Evolutionary conservation across 2,797 vertebrate genomes (phyloP).

Genomic region (Schizothorax lantsangensis): DNA sequence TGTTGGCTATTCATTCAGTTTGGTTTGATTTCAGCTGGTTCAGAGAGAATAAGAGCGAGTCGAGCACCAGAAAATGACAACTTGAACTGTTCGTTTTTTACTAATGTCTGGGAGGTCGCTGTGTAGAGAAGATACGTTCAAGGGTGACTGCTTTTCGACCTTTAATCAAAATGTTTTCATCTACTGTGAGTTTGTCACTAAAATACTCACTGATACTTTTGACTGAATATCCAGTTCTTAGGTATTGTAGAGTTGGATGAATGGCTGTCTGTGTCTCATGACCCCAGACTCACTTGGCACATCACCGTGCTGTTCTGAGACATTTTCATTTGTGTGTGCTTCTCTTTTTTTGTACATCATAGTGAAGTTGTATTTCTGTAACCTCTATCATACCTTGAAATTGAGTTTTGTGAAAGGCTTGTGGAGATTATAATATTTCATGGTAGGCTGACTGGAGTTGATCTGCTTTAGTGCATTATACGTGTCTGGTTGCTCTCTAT

Average conservation of each 20-base stretch:
- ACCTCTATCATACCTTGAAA: slow-evolving; percentile 17
- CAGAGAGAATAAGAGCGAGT: neutral
- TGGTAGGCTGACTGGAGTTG: slow-evolving; percentile 26
- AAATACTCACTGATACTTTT: slow-evolving; percentile 1
- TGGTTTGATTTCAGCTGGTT: neutral
- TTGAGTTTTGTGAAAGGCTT: slow-evolving; percentile 25
- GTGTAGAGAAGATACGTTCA: neutral
- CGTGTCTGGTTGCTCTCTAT: slow-evolving; percentile 4
- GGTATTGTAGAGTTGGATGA: neutral
- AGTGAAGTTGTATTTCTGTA: slow-evolving; percentile 21
- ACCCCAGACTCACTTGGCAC: neutral
- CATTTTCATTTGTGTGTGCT: neutral
- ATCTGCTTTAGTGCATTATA: slow-evolving; percentile 22
- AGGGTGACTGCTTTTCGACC: neutral
- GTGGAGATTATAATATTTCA: slow-evolving; percentile 16
- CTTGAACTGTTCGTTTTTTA: neutral
- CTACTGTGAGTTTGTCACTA: neutral
- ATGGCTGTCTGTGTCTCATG: neutral
- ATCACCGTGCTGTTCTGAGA: neutral
- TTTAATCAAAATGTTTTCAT: neutral
- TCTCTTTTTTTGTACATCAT: neutral
- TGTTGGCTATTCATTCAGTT: neutral
- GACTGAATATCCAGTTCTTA: neutral
- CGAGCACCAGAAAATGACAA: neutral
- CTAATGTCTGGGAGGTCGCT: neutral